A percentile compares a stretch with the other conserved stretches of the same genome.
phyloP scores from a whole-genome alignment of 2,113 vertebrate species.

The Muntiacus reevesi region DNA sequence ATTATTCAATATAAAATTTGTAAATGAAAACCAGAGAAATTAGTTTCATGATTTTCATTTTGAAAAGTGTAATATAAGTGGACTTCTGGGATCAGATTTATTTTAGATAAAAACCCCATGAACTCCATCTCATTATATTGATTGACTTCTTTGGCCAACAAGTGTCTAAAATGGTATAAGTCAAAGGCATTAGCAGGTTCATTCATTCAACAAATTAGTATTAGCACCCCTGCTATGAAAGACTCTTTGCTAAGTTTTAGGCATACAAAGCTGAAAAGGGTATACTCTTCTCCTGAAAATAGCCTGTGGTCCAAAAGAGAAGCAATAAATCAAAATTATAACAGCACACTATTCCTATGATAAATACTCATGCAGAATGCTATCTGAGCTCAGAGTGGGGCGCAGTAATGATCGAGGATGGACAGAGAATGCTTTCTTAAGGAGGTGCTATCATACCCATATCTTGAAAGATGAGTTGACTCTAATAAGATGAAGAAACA shows the following conservation, averaged over 20 bases:
- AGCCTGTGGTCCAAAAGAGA: not conserved
- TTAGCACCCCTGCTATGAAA: not conserved
- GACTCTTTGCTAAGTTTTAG: not conserved
- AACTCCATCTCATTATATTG: conserved; percentile 41
- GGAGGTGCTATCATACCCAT: not conserved
- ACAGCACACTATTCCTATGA: not conserved
- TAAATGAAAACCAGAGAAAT: conserved; percentile 74
- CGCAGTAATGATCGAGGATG: not conserved
- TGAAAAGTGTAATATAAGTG: conserved; percentile 45
- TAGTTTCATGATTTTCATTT: conserved; percentile 64
- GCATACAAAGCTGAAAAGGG: not conserved
- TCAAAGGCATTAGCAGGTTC: conserved; percentile 6
- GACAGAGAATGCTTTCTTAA: not conserved
- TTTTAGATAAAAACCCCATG: conserved; percentile 38
- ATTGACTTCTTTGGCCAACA: conserved; percentile 15
- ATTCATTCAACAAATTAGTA: conserved; percentile 44
- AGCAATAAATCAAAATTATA: not conserved
- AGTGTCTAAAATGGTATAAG: not conserved
- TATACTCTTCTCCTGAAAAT: not conserved
- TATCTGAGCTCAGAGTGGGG: not conserved
- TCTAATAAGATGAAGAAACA: not conserved
- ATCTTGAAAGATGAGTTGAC: not conserved
- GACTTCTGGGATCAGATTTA: conserved; percentile 31
- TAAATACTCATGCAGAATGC: not conserved
- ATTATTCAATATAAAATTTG: conserved; percentile 71